Percentiles rank a stretch among this genome's conserved stretches.
phyloP scores from a whole-genome alignment of 2,888 invertebrate genomes.

The Plebejus argus region DNA sequence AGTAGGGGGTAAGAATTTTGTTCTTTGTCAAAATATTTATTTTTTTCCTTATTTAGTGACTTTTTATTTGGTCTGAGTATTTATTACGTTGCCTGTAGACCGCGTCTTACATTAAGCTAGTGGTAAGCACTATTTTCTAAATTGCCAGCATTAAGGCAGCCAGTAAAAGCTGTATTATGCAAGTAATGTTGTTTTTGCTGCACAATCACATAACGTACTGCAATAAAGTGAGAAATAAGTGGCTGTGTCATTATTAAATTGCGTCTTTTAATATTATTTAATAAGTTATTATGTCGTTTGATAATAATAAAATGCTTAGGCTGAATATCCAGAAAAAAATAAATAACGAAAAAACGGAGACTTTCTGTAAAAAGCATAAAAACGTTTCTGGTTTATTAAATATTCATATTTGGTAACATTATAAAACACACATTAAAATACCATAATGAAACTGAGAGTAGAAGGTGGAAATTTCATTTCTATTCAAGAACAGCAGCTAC shows the following conservation, averaged over 20 bases:
- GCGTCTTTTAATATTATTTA: neutral
- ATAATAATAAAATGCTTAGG: neutral
- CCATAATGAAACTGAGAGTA: too few species aligned
- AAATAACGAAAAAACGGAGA: neutral
- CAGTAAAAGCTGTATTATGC: constrained; percentile 17
- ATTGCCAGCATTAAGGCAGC: constrained; percentile 8
- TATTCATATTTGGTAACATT: too few species aligned
- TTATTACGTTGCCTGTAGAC: neutral
- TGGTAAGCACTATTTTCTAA: constrained; percentile 8
- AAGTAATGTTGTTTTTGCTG: constrained; percentile 14
- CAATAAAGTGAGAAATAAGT: constrained; percentile 12
- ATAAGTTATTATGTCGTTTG: neutral
- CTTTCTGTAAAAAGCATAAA: too few species aligned
- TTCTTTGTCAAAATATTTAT: neutral
- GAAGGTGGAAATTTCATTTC: too few species aligned
- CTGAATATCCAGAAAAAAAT: neutral
- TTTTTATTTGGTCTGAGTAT: too few species aligned
- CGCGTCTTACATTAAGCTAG: neutral
- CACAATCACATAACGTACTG: neutral
- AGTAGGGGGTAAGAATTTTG: neutral
- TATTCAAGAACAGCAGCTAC: too few species aligned
- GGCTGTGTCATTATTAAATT: neutral
- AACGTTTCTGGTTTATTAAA: too few species aligned
- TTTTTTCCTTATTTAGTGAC: too few species aligned
- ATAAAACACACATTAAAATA: too few species aligned